Conservation (phyloP, 2,113 vertebrate species). For the Pavo muticus region DNA sequence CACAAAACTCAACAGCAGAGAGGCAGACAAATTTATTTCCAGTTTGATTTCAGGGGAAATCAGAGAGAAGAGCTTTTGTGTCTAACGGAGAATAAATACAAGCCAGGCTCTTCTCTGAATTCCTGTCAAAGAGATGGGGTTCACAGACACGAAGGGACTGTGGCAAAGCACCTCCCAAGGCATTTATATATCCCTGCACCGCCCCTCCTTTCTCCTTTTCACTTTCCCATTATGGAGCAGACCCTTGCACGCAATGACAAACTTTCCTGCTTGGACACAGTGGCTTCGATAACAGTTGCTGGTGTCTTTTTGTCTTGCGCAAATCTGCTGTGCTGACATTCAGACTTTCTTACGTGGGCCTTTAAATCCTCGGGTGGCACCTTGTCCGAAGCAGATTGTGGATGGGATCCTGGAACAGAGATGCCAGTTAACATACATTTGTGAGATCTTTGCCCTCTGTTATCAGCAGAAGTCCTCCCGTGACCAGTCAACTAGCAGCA, state of each 20-base stretch:
- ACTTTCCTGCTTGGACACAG: rapidly evolving
- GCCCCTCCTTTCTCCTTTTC: background rate
- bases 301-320: background rate
- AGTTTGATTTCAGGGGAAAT: background rate
- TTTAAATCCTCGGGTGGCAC: constrained; percentile 86
- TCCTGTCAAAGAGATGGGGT: background rate
- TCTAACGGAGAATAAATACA: background rate
- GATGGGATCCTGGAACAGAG: constrained; percentile 80
- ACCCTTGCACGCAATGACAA: rapidly evolving
- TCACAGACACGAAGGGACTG: background rate
- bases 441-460: background rate
- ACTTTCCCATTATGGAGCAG: rapidly evolving
- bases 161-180: background rate
- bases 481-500: background rate
- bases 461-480: background rate
- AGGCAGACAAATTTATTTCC: background rate
- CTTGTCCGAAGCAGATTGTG: constrained; percentile 87
- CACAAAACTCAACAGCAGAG: background rate
- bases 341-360: constrained; percentile 82
- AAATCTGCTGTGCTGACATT: background rate
- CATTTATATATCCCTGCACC: background rate
- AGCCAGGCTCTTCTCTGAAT: rapidly evolving
- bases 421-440: background rate
- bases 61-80: background rate
- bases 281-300: rapidly evolving